Conservation (phyloP, 2,113 vertebrate genomes). For the Craseonycteris thonglongyai region DNA sequence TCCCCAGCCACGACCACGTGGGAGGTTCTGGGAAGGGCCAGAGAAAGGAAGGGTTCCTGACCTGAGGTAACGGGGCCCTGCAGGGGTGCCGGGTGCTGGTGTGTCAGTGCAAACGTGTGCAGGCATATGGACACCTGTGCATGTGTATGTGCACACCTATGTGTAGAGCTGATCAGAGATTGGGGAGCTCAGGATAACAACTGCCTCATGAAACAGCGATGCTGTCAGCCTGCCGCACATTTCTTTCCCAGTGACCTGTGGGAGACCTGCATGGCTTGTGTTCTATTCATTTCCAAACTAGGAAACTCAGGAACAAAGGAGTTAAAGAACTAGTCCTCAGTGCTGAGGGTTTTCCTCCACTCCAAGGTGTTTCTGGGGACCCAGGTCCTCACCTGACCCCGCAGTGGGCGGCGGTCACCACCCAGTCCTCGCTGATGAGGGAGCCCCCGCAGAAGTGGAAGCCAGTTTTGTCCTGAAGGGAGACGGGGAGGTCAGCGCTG, state of each 20-base stretch:
- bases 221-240: accelerated
- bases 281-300: background rate
- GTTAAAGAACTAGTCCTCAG: background rate
- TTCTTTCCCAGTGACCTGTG: background rate
- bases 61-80: background rate
- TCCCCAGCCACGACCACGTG: slow-evolving; percentile 85
- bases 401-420: slow-evolving; percentile 84
- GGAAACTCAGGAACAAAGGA: background rate
- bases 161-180: background rate
- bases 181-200: background rate
- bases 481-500: background rate
- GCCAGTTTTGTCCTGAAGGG: slow-evolving; percentile 78
- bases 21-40: slow-evolving; percentile 72
- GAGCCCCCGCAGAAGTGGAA: slow-evolving; percentile 85
- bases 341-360: background rate
- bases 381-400: slow-evolving; percentile 68
- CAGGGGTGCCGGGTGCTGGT: accelerated
- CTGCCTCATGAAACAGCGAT: background rate
- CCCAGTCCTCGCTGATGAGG: slow-evolving; percentile 80
- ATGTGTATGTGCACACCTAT: too few species aligned
- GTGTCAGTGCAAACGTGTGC: background rate
- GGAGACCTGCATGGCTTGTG: background rate
- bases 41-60: background rate
- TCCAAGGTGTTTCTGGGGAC: background rate
- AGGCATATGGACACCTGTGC: background rate